Evolutionary conservation across 1,140 invertebrate genomes (phyloP).

Genomic region (Lordiphosa mommai): DNA sequence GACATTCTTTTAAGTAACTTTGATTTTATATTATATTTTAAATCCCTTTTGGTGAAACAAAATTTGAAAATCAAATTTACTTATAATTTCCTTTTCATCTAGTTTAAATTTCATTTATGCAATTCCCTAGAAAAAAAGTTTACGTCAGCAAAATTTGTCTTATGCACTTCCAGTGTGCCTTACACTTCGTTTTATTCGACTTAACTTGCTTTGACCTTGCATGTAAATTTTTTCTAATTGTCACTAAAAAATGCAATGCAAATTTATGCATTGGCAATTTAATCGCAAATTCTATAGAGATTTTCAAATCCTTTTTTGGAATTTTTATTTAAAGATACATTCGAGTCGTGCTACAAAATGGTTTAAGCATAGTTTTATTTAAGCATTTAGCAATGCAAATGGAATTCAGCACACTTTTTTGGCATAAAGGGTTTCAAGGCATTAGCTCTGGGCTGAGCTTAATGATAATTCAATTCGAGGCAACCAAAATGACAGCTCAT

Average conservation of each 20-base stretch:
- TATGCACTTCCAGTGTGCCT: not conserved
- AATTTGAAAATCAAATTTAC: too few relatives aligned
- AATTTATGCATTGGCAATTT: constrained; percentile 52
- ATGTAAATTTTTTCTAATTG: constrained; percentile 34
- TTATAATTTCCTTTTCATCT: too few relatives aligned
- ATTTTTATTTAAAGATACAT: not conserved
- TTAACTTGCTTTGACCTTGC: constrained; percentile 9
- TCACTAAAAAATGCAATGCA: constrained; percentile 16
- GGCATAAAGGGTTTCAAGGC: too few relatives aligned
- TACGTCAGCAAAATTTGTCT: not conserved
- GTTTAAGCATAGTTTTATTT: constrained; percentile 7
- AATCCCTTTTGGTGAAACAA: too few relatives aligned
- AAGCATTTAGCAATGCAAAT: constrained; percentile 24
- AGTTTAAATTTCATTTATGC: too few relatives aligned
- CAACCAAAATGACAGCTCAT: constrained; percentile 10
- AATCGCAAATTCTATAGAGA: constrained; percentile 35
- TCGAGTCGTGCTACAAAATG: too few relatives aligned
- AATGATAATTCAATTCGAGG: constrained; percentile 49
- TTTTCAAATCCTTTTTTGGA: constrained; percentile 2
- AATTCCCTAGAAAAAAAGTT: not conserved
- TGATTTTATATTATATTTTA: too few relatives aligned
- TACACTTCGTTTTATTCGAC: not conserved
- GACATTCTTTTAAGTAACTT: too few relatives aligned
- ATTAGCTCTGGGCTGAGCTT: constrained; percentile 12
- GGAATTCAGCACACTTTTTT: constrained; percentile 2